Evolutionary conservation across 2,888 invertebrate species (phyloP), one percentile per base, ranked within the genome.

Genomic region (Cancer borealis): DNA sequence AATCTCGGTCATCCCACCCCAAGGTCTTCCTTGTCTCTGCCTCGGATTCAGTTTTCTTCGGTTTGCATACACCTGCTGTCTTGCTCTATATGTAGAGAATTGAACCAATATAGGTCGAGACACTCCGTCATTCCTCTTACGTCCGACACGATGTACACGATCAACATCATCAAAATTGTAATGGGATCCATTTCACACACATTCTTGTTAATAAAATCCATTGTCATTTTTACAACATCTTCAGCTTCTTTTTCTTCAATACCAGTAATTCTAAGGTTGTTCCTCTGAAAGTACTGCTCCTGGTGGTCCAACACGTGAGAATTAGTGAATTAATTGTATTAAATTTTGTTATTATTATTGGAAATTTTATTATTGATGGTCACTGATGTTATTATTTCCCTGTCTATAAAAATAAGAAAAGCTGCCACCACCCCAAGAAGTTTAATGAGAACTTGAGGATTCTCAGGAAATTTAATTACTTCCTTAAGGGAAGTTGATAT

Each of bases 21-120:
- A 79, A 5, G 79, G 79, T 12, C 79, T 12, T 12, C 79, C 79
- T 8, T 12, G 14, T 79, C 79, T 4, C 79, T 79, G 79, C 4
- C 14, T 79, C 21, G 79, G 79, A 79, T 79, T 79, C 79, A 79
- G 79, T 79, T 12, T 79, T 12, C 4, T 4, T 79, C 26, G 21
- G 14, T 79, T 79, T 5, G 14, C 79, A 12, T 79, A 79, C 4
- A 79, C 79, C 14, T 17, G 4, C 79, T 79, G 79, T 79, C 79
- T 66, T 66, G 66, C 66, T 66, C 66, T 66, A 66, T 66, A 66
- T 66, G 66, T 66, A 66, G 66, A 66, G 66, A 66, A 66, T 66
- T 17, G 66, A 66, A 66, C 17, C 66, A 66, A 17, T 66, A 66
- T 66, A 66, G 66, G 66, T 17, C 66, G 66, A 66, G 66, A 66